Evolutionary conservation across 2,888 invertebrate species (phyloP), one percentile per base, ranked within the genome.

Genomic region (Eristalinus sepulchralis): DNA sequence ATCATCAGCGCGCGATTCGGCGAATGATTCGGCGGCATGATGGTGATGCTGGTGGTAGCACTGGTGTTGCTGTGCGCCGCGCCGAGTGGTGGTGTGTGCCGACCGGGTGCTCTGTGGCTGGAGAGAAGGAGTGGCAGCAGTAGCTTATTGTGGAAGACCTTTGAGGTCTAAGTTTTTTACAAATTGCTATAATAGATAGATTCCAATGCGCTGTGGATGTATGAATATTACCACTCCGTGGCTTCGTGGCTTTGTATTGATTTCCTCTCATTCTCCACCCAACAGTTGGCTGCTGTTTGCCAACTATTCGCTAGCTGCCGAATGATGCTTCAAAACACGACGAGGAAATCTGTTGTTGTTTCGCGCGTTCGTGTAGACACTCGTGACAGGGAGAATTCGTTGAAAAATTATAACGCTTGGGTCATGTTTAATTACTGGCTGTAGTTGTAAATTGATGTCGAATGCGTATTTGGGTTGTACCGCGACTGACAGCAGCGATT

Each of bases 131-230:
- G 86, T 86, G 86, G 83, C 83, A 66, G 83, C 86, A 86, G 86
- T 86, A 86, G 86, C 86, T 86, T 86, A 83, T 86, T 86, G 86
- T 86, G 39, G 86, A 87, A 87, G 87, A 87, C 87, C 87, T 87
- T 87, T 87, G 83, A 83, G 87, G 83, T 87, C 87, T 87, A 76
- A 67, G 67, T 79, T 76, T 83, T 79, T 87, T 87, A 87, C 87
- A 87, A 87, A 87, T 87, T 87, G 87, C 76, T 80, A 80, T 83
- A 87, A 87, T 87, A 83, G 87, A 87, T 79, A 79, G 77, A 83
- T 86, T 82, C 82, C 77, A 73, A 73, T 82, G 80, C 47, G 47
- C 81, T 81, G 85, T 81, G 81, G 81, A 85, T 85, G 81, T 85
- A 85, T 85, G 85, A 85, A 85, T 85, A 85, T 85, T 85, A 82